phyloP scores from a whole-genome alignment of 23 tunicate genomes.

The Clavelina lepadiformis region DNA sequence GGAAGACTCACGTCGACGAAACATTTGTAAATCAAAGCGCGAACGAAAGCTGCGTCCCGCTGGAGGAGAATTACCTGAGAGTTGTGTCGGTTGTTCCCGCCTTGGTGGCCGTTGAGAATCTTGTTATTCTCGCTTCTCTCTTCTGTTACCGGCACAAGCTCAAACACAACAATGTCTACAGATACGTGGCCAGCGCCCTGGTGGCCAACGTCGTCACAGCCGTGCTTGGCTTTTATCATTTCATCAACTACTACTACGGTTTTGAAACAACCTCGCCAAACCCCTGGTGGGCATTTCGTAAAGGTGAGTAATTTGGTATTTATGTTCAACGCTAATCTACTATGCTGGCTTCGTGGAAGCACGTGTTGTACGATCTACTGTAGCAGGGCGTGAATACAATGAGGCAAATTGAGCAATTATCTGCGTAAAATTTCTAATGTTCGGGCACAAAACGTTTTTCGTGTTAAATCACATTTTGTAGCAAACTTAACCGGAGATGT shows the following conservation, averaged over 20 bases:
- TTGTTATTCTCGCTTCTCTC: constrained; percentile 50
- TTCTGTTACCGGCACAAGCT: constrained; percentile 42
- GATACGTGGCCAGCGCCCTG: constrained; percentile 83
- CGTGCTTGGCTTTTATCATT: constrained; percentile 79
- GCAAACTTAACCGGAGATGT: not conserved
- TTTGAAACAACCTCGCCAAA: constrained; percentile 71
- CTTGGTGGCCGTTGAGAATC: constrained; percentile 72
- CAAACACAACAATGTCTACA: constrained; percentile 74
- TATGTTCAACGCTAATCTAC: too few species aligned
- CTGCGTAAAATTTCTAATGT: too few species aligned
- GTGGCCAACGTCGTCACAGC: constrained; percentile 69
- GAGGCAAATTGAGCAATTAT: too few species aligned
- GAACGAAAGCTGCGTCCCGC: constrained; percentile 50
- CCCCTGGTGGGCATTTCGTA: constrained; percentile 93
- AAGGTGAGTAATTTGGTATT: too few species aligned
- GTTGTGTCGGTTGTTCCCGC: constrained; percentile 71
- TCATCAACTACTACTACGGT: constrained; percentile 85
- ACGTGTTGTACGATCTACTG: too few species aligned
- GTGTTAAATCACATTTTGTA: too few species aligned
- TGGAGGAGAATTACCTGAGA: constrained; percentile 30
- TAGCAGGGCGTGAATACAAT: too few species aligned
- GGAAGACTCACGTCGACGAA: too few species aligned
- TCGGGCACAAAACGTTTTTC: too few species aligned
- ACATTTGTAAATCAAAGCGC: too few species aligned
- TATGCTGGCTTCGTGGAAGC: too few species aligned